phyloP scores from a whole-genome alignment of 2,113 vertebrate genomes.

The Halichoeres trimaculatus region DNA sequence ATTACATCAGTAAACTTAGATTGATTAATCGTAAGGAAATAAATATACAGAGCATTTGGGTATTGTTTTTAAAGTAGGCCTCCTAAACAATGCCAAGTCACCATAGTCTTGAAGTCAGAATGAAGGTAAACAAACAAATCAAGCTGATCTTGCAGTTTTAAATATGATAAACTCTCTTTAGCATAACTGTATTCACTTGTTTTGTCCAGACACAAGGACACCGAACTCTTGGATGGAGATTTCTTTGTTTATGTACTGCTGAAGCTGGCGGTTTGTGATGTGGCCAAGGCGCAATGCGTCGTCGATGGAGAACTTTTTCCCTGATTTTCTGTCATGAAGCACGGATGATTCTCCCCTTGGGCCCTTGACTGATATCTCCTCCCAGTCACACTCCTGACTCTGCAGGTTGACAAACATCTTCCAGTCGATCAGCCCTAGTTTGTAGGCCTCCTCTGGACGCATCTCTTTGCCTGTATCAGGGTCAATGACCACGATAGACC shows the following conservation, averaged over 20 bases:
- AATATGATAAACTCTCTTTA: constrained; percentile 4
- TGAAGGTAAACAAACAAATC: constrained; percentile 22
- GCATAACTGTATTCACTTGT: constrained; percentile 31
- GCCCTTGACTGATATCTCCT: constrained; percentile 94
- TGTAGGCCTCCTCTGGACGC: constrained; percentile 94
- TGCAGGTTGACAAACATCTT: constrained; percentile 96
- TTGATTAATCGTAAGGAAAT: constrained; percentile 45
- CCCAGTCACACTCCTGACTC: constrained; percentile 98
- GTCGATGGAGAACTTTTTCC: constrained; percentile 94
- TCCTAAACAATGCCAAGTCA: constrained; percentile 30
- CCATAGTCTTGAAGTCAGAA: constrained; percentile 35
- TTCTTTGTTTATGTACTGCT: constrained; percentile 94
- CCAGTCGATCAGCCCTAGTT: constrained; percentile 93
- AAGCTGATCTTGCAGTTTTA: neutral
- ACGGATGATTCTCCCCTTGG: constrained; percentile 91
- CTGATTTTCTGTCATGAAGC: constrained; percentile 95
- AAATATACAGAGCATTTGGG: constrained; percentile 58
- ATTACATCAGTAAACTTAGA: constrained; percentile 27
- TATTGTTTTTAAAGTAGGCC: constrained; percentile 11
- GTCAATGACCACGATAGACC: constrained; percentile 96
- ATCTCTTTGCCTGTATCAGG: constrained; percentile 95
- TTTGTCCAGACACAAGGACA: constrained; percentile 89
- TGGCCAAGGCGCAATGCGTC: constrained; percentile 89
- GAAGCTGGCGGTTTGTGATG: constrained; percentile 87
- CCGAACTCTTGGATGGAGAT: constrained; percentile 97